Evolutionary conservation across 2,113 vertebrate genomes (phyloP).

Genomic region (Lutjanus erythropterus): DNA sequence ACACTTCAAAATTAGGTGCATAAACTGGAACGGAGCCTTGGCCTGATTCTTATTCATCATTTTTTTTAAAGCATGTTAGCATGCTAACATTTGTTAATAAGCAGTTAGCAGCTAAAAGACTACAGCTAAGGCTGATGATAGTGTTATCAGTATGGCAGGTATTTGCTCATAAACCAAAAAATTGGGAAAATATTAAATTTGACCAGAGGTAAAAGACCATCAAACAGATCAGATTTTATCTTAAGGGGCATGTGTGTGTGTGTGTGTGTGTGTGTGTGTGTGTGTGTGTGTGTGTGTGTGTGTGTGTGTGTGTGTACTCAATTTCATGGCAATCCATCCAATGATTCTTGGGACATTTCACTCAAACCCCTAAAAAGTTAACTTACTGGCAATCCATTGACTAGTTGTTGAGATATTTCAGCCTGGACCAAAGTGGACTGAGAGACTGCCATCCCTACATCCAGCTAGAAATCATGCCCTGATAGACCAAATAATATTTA

Average conservation of each 20-base stretch:
- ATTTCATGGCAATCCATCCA: background rate
- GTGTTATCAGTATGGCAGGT: too few species aligned
- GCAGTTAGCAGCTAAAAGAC: background rate
- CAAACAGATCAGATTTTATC: background rate
- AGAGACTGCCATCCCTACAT: background rate
- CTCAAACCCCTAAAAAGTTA: background rate
- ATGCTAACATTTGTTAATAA: background rate
- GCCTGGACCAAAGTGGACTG: background rate
- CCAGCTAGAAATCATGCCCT: background rate
- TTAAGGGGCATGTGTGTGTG: background rate
- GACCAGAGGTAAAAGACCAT: background rate
- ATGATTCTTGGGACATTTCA: background rate
- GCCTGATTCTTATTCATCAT: background rate
- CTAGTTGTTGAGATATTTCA: background rate
- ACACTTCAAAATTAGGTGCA: too few species aligned
- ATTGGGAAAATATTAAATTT: background rate
- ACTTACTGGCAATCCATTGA: background rate
- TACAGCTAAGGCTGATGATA: background rate
- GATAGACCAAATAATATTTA: background rate
- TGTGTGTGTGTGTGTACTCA: too few species aligned
- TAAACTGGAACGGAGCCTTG: too few species aligned
- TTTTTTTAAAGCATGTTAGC: background rate
- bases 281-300: too few species aligned
- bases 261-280: too few species aligned
- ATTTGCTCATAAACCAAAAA: too few species aligned